phyloP scores from a whole-genome alignment of 1,140 invertebrate species.

The Rhyacophila brunnea region DNA sequence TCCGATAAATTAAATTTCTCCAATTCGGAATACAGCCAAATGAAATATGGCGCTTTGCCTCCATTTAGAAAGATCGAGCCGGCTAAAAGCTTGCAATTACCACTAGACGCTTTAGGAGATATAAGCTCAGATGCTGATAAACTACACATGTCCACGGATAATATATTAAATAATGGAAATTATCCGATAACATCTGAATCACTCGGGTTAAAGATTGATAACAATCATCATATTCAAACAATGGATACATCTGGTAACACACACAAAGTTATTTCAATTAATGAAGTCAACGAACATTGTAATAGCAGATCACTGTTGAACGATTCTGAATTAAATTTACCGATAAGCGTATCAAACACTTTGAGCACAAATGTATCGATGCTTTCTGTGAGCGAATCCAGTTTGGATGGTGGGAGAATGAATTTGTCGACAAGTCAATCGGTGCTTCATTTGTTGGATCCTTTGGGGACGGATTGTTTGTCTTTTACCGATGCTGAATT shows the following conservation, averaged over 20 bases:
- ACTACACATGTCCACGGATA: constrained; percentile 21
- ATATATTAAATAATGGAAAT: constrained; percentile 10
- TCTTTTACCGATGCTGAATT: constrained; percentile 31
- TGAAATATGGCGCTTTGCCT: constrained; percentile 31
- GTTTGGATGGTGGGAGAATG: constrained; percentile 27
- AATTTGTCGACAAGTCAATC: constrained; percentile 28
- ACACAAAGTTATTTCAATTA: constrained; percentile 9
- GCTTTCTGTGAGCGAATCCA: constrained; percentile 29
- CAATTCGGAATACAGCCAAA: constrained; percentile 22
- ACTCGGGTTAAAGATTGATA: constrained; percentile 23
- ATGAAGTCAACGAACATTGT: constrained; percentile 18
- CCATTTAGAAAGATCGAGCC: constrained; percentile 32
- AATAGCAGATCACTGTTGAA: constrained; percentile 12
- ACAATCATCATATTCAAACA: background rate
- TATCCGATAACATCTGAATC: constrained; percentile 30
- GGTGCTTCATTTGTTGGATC: constrained; percentile 31
- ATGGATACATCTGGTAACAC: constrained; percentile 10
- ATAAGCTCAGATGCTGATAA: constrained; percentile 28
- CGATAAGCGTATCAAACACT: constrained; percentile 21
- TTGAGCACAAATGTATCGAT: constrained; percentile 19
- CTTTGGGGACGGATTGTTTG: constrained; percentile 27
- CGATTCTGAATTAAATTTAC: constrained; percentile 19
- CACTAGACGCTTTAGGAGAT: constrained; percentile 19
- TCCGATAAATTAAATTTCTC: constrained; percentile 30
- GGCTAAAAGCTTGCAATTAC: constrained; percentile 24